Conservation (phyloP, 2,797 vertebrate genomes). For the Oreortyx pictus region DNA sequence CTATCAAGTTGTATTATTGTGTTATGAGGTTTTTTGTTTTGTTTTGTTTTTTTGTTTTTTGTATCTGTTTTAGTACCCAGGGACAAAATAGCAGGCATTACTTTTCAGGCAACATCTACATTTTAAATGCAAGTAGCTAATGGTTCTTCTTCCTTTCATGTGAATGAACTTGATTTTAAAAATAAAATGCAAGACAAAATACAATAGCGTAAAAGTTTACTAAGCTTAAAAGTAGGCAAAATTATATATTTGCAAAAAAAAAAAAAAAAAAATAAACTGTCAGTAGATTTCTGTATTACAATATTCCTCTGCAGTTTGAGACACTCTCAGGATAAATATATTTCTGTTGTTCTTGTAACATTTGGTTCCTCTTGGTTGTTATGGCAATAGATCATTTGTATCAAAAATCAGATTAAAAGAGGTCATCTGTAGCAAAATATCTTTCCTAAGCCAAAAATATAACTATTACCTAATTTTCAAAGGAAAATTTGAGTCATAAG, state of each 20-base stretch:
- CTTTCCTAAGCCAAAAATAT: neutral
- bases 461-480: neutral
- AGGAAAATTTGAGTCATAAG: neutral
- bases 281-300: neutral
- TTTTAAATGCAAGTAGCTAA: neutral
- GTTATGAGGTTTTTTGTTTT: no score
- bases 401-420: neutral
- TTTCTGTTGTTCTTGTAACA: neutral
- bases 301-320: neutral
- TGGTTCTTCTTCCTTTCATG: neutral
- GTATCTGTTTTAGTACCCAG: no score
- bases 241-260: neutral
- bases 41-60: no score
- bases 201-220: neutral
- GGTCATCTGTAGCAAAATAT: neutral
- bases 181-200: neutral
- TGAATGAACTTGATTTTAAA: neutral
- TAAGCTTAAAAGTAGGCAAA: neutral
- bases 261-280: neutral
- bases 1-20: no score
- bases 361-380: neutral
- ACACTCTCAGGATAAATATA: neutral
- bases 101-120: no score
- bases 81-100: no score
- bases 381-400: neutral